Evolutionary conservation across 2,797 vertebrate genomes (phyloP).

Genomic region (Darevskia mixta): DNA sequence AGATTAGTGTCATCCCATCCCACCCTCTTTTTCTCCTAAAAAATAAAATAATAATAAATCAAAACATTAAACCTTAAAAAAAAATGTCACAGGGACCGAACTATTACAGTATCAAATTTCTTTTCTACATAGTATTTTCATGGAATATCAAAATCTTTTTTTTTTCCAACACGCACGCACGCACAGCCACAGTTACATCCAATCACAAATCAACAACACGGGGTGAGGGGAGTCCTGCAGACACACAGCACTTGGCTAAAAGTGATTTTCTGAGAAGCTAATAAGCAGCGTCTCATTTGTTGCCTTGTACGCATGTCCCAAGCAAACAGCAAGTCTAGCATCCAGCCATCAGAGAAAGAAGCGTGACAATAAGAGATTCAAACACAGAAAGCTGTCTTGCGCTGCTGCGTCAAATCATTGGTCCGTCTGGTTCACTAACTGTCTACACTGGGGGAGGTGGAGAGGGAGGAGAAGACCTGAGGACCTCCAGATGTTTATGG

Average conservation of each 20-base stretch:
- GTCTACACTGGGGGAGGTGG: no score
- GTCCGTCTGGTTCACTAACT: background rate
- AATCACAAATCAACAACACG: slow-evolving; percentile 77
- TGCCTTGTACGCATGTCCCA: slow-evolving; percentile 21
- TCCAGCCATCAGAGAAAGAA: background rate
- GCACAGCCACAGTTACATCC: slow-evolving; percentile 74
- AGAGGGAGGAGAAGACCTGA: no score
- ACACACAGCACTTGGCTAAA: slow-evolving; percentile 47
- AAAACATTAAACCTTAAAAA: slow-evolving; percentile 76
- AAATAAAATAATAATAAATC: slow-evolving; percentile 74
- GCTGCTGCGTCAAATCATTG: background rate
- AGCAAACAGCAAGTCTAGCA: slow-evolving; percentile 1
- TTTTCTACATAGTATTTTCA: slow-evolving; percentile 80
- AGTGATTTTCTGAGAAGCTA: slow-evolving; percentile 45
- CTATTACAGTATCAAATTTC: slow-evolving; percentile 80
- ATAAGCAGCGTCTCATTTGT: slow-evolving; percentile 45
- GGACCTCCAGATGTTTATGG: background rate
- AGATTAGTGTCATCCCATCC: slow-evolving; percentile 78
- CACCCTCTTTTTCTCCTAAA: slow-evolving; percentile 45
- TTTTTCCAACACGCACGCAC: slow-evolving; percentile 52
- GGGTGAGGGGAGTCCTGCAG: slow-evolving; percentile 58
- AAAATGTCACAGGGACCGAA: slow-evolving; percentile 74
- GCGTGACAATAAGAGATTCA: no score
- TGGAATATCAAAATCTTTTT: slow-evolving; percentile 76
- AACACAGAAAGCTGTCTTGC: background rate